Evolutionary conservation across 2,113 vertebrate species (phyloP), one percentile per base, ranked within the genome.

Genomic region (Tragelaphus scriptus): DNA sequence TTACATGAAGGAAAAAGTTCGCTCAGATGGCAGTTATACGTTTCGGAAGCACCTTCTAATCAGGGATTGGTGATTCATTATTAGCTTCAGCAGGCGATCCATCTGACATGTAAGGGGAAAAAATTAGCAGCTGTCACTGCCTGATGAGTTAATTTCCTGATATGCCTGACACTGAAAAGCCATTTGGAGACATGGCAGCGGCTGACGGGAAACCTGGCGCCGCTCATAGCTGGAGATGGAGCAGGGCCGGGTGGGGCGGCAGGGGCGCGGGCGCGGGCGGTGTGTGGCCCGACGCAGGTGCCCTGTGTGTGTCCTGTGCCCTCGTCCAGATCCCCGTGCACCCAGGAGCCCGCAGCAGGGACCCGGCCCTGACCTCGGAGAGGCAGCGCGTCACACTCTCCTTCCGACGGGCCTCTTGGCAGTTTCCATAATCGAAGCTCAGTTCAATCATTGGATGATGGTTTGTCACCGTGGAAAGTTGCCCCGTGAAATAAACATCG

Each of bases 111-210:
- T 99, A 99, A 99, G 99, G 99, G 99, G 99, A 98, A 99, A 99
- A 99, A 99, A 99, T 99, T 99, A 99, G 99, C 99, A 99, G 99
- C 99, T 99, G 99, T 99, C 99, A 99, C 98, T 96, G 99, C 98
- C 91, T 99, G 99, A 99, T 99, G 99, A 99, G 99, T 99, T 99
- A 99, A 99, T 99, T 99, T 99, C 99, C 99, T 99, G 99, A 99
- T 99, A 99, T 99, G 99, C 99, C 99, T 99, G 99, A 99, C 99
- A 99, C 98, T 98, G 99, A 99, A 99, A 99, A 99, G 99, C 98
- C 99, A 99, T 99, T 99, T 99, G 98, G 99, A 99, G 99, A 99
- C 99, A 98, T 98, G 98, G 99, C 98, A 97, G 99, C 98, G 98
- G 99, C 99, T 99, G 99, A 99, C 99, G 99, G 98, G 98, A 99